A percentile compares a stretch with the other conserved stretches of the same genome.
Conservation (phyloP, 2,113 vertebrate genomes). For the Oryctolagus cuniculus region DNA sequence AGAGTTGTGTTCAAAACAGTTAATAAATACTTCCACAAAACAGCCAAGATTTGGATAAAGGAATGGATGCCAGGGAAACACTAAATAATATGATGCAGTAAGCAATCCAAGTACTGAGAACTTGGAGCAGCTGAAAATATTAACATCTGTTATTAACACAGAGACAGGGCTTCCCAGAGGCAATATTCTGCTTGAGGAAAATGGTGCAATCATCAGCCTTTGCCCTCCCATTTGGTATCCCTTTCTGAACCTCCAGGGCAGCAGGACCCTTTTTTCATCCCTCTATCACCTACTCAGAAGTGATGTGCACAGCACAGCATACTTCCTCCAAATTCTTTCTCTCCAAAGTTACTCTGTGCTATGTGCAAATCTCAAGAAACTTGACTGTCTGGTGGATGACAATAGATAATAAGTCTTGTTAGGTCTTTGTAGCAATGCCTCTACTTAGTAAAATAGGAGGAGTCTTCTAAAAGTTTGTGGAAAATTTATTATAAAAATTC, state of each 20-base stretch:
- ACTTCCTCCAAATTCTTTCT: not conserved
- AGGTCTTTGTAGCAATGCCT: not conserved
- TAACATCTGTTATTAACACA: not conserved
- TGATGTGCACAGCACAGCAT: not conserved
- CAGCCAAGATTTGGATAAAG: constrained; percentile 31
- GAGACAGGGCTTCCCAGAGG: not conserved
- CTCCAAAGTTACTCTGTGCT: not conserved
- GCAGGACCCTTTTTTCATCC: not conserved
- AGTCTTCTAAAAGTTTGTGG: too few species aligned
- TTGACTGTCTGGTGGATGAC: not conserved
- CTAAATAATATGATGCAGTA: constrained; percentile 14
- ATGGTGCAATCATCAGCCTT: not conserved
- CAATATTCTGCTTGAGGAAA: not conserved
- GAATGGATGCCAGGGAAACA: not conserved
- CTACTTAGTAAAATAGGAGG: constrained; percentile 17
- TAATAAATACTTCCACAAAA: constrained; percentile 51
- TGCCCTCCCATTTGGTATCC: not conserved
- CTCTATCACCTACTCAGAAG: not conserved
- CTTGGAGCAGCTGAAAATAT: not conserved
- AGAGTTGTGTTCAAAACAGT: constrained; percentile 19
- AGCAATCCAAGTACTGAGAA: not conserved
- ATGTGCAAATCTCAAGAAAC: not conserved
- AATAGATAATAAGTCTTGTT: constrained; percentile 2
- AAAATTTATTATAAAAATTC: too few species aligned
- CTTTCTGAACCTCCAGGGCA: not conserved